Conservation (phyloP, 2,888 invertebrate species). For the Leptopterna dolabrata region DNA sequence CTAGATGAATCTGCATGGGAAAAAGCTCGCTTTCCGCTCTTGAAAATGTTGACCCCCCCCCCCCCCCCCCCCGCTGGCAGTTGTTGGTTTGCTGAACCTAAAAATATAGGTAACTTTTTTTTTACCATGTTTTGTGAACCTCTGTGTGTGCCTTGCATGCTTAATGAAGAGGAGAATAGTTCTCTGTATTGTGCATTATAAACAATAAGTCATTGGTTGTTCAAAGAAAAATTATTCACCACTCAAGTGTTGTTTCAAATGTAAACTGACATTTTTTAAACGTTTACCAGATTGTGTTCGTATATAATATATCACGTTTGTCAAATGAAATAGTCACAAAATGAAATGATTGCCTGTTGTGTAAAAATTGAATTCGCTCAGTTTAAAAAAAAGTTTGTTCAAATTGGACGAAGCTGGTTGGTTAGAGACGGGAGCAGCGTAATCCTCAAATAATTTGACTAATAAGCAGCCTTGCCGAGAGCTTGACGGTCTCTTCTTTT, state of each 20-base stretch:
- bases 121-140: not conserved
- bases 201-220: slow-evolving; percentile 16
- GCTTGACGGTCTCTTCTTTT: not conserved
- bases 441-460: too few species aligned
- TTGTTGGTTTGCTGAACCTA: slow-evolving; percentile 14
- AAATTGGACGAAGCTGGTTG: too few species aligned
- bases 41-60: not conserved
- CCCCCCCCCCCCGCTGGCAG: slow-evolving; percentile 1
- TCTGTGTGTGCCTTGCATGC: slow-evolving; percentile 11
- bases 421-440: too few species aligned
- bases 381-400: too few species aligned
- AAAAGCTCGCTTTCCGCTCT: not conserved
- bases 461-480: not conserved
- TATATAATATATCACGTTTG: not conserved
- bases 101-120: not conserved
- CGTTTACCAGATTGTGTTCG: too few species aligned
- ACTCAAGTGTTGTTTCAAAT: not conserved
- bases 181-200: slow-evolving; percentile 42
- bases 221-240: not conserved
- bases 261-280: not conserved
- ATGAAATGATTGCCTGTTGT: slow-evolving; percentile 26
- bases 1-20: not conserved
- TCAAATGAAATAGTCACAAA: slow-evolving; percentile 8
- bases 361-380: not conserved
- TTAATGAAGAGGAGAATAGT: not conserved